phyloP scores from a whole-genome alignment of 2,113 vertebrate genomes.

The Urocolius indicus region DNA sequence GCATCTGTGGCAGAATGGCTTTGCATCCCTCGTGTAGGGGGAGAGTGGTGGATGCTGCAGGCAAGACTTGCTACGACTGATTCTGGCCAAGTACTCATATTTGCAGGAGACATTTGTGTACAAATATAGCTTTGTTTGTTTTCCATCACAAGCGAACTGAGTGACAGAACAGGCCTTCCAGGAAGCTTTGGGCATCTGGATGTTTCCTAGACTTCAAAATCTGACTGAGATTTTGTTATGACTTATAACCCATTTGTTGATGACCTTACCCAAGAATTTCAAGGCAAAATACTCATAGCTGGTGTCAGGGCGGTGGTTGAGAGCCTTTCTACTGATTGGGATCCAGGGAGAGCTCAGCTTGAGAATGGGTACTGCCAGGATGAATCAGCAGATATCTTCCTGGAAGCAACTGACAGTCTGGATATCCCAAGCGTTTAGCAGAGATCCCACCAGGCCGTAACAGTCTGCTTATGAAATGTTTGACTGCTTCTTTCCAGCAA shows the following conservation, averaged over 20 bases:
- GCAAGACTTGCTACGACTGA: not conserved
- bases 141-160: not conserved
- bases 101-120: not conserved
- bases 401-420: not conserved
- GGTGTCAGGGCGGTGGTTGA: not conserved
- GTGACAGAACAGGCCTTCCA: not conserved
- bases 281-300: not conserved
- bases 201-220: not conserved
- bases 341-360: not conserved
- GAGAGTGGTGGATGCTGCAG: not conserved
- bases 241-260: not conserved
- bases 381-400: slow-evolving; percentile 50
- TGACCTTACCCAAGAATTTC: not conserved
- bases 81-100: not conserved
- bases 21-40: not conserved
- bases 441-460: not conserved
- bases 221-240: not conserved
- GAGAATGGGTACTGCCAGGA: not conserved
- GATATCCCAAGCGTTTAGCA: slow-evolving; percentile 26
- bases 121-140: not conserved
- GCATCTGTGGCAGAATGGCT: not conserved
- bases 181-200: not conserved
- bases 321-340: not conserved
- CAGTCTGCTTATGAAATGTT: slow-evolving; percentile 17
- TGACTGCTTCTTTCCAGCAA: not conserved